Conservation (phyloP, 2,797 vertebrate species). For the Cyclura pinguis region DNA sequence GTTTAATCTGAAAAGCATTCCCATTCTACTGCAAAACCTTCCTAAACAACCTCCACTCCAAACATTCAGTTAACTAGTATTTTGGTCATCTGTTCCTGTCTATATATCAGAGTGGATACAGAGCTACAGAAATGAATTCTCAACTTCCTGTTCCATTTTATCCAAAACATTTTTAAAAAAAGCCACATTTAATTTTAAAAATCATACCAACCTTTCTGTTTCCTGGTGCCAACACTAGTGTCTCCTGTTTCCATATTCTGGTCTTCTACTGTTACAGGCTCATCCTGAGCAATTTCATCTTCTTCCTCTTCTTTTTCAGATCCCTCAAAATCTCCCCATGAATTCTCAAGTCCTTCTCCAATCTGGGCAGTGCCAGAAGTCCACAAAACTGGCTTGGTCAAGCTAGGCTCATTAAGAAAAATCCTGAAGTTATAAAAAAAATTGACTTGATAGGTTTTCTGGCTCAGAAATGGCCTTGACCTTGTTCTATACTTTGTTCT, state of each 20-base stretch:
- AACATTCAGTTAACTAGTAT: background rate
- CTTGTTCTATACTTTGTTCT: background rate
- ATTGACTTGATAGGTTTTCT: background rate
- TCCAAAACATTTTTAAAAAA: background rate
- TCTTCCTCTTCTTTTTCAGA: slow-evolving; percentile 83
- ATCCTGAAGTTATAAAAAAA: background rate
- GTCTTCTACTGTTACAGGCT: slow-evolving; percentile 61
- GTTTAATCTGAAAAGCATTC: background rate
- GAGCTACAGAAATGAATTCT: background rate
- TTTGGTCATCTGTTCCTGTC: background rate
- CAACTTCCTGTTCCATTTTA: background rate
- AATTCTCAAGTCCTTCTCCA: slow-evolving; percentile 87
- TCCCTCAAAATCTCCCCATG: slow-evolving; percentile 89
- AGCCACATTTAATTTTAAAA: background rate
- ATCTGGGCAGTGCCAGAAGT: slow-evolving; percentile 91
- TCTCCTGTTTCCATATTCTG: slow-evolving; percentile 68
- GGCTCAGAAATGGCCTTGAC: background rate
- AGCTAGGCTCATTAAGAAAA: slow-evolving; percentile 84
- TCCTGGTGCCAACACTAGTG: slow-evolving; percentile 38
- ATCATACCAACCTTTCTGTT: slow-evolving; percentile 53
- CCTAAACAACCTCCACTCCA: background rate
- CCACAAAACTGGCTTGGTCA: slow-evolving; percentile 81
- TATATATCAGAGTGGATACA: background rate
- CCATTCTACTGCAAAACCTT: background rate
- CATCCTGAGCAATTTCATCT: slow-evolving; percentile 66